A percentile compares a stretch with the other conserved stretches of the same genome.
phyloP scores from a whole-genome alignment of 2,113 vertebrate genomes.

The Plotosus lineatus region DNA sequence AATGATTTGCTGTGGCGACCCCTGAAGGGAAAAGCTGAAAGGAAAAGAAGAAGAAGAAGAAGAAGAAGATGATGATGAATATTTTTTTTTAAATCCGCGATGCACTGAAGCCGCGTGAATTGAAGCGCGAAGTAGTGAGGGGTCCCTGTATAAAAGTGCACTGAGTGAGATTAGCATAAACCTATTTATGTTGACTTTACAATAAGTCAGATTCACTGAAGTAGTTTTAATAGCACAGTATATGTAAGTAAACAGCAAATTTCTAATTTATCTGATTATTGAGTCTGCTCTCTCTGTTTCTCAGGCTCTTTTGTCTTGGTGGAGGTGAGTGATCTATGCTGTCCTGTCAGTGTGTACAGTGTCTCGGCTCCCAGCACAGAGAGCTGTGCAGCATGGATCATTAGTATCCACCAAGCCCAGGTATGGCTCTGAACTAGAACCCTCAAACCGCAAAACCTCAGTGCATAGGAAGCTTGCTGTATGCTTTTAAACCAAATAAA shows the following conservation, averaged over 20 bases:
- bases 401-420: constrained; percentile 66
- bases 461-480: not conserved
- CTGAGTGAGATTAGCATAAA: not conserved
- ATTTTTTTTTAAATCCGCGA: too few relatives aligned
- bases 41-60: too few relatives aligned
- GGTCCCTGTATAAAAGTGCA: not conserved
- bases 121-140: too few relatives aligned
- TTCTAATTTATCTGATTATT: not conserved
- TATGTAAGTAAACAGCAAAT: not conserved
- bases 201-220: not conserved
- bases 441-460: not conserved
- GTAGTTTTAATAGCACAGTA: not conserved
- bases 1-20: too few relatives aligned
- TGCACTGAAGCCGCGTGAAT: too few relatives aligned
- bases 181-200: not conserved
- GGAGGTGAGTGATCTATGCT: constrained; percentile 70
- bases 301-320: constrained; percentile 73
- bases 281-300: constrained; percentile 25
- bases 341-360: constrained; percentile 66
- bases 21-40: too few relatives aligned
- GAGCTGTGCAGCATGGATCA: constrained; percentile 67
- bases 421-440: constrained; percentile 50
- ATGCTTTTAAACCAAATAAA: not conserved
- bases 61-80: too few relatives aligned
- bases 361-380: constrained; percentile 64